Evolutionary conservation across 2,113 vertebrate species (phyloP).

Genomic region (Austrofundulus limnaeus): DNA sequence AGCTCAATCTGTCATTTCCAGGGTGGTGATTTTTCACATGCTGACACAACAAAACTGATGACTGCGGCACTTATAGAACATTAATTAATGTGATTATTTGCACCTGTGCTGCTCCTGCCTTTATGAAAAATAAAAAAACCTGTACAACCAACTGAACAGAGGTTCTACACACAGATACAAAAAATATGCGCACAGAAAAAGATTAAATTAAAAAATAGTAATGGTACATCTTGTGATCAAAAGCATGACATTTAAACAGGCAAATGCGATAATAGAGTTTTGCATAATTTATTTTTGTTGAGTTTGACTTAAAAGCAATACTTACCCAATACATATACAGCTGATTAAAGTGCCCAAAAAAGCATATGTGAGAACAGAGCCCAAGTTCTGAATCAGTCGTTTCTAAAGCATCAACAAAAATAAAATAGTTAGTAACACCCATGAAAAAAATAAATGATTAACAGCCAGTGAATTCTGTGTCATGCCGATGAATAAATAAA

Average conservation of each 20-base stretch:
- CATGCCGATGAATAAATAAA: neutral
- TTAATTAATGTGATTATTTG: conserved; percentile 19
- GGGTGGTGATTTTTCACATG: neutral
- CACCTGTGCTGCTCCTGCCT: conserved; percentile 6
- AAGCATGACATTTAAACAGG: too few relatives aligned
- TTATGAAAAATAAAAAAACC: neutral
- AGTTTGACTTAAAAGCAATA: conserved; percentile 19
- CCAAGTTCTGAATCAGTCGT: conserved; percentile 85
- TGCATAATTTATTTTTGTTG: neutral
- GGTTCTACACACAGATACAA: neutral
- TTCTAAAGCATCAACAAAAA: conserved; percentile 69
- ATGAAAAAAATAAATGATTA: neutral
- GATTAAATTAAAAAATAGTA: neutral
- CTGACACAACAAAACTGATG: neutral
- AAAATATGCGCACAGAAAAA: neutral
- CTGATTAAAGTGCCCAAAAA: conserved; percentile 86
- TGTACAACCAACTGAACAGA: neutral
- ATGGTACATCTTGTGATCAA: neutral
- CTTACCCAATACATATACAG: conserved; percentile 86
- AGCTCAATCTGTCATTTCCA: neutral
- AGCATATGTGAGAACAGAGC: conserved; percentile 86
- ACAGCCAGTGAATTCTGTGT: neutral
- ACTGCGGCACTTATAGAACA: neutral
- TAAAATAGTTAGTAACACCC: conserved; percentile 2
- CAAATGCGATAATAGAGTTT: neutral